Conservation (phyloP, 92 coral and sea anemone species). For the Desmophyllum pertusum region DNA sequence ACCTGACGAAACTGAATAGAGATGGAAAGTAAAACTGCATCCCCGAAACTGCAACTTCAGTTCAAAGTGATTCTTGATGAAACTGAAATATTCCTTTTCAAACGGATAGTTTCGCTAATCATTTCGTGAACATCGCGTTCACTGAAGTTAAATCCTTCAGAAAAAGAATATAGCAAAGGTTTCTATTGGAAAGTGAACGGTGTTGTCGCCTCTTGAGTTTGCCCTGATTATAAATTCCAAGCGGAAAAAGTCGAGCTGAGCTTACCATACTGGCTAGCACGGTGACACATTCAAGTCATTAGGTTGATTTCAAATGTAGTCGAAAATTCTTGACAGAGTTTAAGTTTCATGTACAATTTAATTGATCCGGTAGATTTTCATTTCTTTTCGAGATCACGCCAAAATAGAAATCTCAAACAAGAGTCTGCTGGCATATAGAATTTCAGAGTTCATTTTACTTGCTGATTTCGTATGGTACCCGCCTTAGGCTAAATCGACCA, state of each 20-base stretch:
- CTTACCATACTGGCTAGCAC: background rate
- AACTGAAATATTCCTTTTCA: background rate
- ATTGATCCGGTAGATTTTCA: background rate
- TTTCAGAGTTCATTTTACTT: background rate
- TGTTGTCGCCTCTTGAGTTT: background rate
- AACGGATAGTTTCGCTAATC: background rate
- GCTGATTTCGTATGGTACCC: background rate
- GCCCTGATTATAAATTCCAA: background rate
- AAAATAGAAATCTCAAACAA: background rate
- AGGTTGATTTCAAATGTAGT: background rate
- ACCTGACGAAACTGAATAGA: conserved; percentile 6
- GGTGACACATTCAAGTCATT: no score
- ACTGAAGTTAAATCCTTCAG: background rate
- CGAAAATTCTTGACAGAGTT: background rate
- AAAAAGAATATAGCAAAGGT: background rate
- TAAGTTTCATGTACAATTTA: background rate
- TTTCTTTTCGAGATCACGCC: background rate
- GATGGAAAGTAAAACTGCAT: no score
- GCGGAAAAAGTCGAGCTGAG: background rate
- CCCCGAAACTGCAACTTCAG: no score
- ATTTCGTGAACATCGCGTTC: background rate
- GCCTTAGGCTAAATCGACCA: background rate
- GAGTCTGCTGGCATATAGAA: conserved; percentile 3
- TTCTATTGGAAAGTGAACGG: background rate
- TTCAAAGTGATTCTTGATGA: no score